phyloP scores from a whole-genome alignment of 1,140 invertebrate species.

The Lethrus apterus region DNA sequence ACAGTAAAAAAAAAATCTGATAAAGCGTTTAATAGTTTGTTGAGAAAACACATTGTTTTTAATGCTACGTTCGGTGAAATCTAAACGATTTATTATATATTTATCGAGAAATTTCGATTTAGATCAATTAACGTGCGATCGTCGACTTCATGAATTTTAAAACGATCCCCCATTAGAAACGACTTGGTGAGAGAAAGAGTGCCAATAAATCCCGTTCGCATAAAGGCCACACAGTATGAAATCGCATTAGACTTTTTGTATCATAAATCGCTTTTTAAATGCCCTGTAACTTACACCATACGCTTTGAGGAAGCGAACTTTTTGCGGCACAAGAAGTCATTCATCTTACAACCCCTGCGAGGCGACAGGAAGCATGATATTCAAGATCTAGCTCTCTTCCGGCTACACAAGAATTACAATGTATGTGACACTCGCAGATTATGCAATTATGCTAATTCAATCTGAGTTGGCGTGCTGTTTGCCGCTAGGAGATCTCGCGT shows the following conservation, averaged over 20 bases:
- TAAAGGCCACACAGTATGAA: constrained; percentile 1
- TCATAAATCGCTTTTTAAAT: constrained; percentile 10
- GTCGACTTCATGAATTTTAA: too few species aligned
- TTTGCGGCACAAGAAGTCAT: constrained; percentile 5
- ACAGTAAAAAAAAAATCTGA: too few species aligned
- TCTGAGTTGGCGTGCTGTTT: neutral
- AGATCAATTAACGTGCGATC: too few species aligned
- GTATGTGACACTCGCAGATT: constrained; percentile 9
- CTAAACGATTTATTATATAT: too few species aligned
- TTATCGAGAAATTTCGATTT: too few species aligned
- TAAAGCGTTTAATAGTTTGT: too few species aligned
- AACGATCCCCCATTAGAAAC: too few species aligned
- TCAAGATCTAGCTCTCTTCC: constrained; percentile 5
- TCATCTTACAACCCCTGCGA: constrained; percentile 2
- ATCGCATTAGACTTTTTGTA: constrained; percentile 5
- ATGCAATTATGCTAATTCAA: constrained; percentile 10
- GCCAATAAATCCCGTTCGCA: too few species aligned
- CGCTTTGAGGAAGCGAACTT: constrained; percentile 3
- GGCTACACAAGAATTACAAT: constrained; percentile 8
- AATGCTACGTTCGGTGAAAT: too few species aligned
- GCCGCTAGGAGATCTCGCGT: too few species aligned
- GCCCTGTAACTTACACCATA: constrained; percentile 7
- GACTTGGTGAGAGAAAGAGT: too few species aligned
- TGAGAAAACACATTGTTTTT: too few species aligned
- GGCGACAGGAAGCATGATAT: constrained; percentile 9